Evolutionary conservation across 2,797 vertebrate genomes (phyloP).

Genomic region (Microctenopoma steveboyesi): DNA sequence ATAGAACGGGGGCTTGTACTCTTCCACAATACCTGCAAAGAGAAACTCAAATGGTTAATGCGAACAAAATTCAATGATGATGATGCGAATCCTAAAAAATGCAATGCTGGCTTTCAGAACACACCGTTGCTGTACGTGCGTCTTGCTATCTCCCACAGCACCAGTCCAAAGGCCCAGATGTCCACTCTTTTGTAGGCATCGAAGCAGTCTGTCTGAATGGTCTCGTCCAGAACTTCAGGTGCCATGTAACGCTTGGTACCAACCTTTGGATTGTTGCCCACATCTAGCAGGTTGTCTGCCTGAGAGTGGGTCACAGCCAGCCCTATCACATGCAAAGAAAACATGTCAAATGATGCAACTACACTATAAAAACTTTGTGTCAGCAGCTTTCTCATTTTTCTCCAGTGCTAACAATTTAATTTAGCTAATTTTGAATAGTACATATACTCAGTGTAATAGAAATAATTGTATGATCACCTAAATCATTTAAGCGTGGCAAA

Average conservation of each 20-base stretch:
- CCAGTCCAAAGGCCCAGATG: constrained; percentile 88
- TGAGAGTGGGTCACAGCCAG: constrained; percentile 87
- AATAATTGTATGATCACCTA: too few species aligned
- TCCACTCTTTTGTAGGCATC: constrained; percentile 88
- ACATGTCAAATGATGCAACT: not conserved
- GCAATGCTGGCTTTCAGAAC: not conserved
- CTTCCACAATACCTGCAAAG: constrained; percentile 85
- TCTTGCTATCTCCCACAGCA: constrained; percentile 87
- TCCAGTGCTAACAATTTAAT: too few species aligned
- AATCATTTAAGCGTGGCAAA: too few species aligned
- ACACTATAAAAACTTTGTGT: too few species aligned
- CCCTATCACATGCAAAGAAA: constrained; percentile 62
- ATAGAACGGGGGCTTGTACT: constrained; percentile 88
- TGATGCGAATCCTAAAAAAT: not conserved
- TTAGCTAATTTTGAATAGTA: too few species aligned
- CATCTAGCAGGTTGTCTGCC: constrained; percentile 85
- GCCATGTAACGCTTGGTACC: constrained; percentile 90
- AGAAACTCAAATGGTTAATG: not conserved
- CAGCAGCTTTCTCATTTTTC: too few species aligned
- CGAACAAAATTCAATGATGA: not conserved
- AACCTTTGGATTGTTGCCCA: constrained; percentile 88
- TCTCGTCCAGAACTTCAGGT: constrained; percentile 87
- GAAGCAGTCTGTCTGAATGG: constrained; percentile 87
- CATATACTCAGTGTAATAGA: too few species aligned
- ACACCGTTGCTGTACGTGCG: constrained; percentile 88